A percentile compares a stretch with the other conserved stretches of the same genome.
Conservation (phyloP, 2,797 vertebrate genomes). For the Zenarchopterus dispar region DNA sequence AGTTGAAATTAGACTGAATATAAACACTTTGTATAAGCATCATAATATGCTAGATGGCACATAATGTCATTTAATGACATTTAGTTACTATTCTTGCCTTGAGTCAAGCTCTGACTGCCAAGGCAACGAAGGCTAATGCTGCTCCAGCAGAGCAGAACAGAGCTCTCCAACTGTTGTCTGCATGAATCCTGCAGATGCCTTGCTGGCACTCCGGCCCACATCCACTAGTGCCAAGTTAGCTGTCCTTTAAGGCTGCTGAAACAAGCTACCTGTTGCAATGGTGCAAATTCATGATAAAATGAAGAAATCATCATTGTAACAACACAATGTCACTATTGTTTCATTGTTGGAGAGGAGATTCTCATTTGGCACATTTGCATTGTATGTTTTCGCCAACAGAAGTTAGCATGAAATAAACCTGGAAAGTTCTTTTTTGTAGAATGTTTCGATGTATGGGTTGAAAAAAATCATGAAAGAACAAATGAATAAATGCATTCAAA, state of each 20-base stretch:
- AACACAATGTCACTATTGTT: background rate
- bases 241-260: background rate
- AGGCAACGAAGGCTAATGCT: background rate
- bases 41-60: too few relatives aligned
- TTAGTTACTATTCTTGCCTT: background rate
- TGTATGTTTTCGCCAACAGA: background rate
- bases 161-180: background rate
- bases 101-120: background rate
- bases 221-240: background rate
- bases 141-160: background rate
- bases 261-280: background rate
- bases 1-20: too few relatives aligned
- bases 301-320: slow-evolving; percentile 5
- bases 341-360: too few relatives aligned
- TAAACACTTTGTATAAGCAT: too few relatives aligned
- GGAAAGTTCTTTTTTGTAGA: too few relatives aligned
- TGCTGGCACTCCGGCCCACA: slow-evolving; percentile 1
- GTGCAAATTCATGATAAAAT: background rate
- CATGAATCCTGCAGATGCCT: background rate
- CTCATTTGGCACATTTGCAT: background rate
- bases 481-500: too few relatives aligned
- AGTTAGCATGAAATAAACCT: background rate
- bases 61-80: background rate
- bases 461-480: too few relatives aligned
- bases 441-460: too few relatives aligned